Evolutionary conservation across 2,888 invertebrate species (phyloP), one percentile per base, ranked within the genome.

Genomic region (Melitaea athalia): DNA sequence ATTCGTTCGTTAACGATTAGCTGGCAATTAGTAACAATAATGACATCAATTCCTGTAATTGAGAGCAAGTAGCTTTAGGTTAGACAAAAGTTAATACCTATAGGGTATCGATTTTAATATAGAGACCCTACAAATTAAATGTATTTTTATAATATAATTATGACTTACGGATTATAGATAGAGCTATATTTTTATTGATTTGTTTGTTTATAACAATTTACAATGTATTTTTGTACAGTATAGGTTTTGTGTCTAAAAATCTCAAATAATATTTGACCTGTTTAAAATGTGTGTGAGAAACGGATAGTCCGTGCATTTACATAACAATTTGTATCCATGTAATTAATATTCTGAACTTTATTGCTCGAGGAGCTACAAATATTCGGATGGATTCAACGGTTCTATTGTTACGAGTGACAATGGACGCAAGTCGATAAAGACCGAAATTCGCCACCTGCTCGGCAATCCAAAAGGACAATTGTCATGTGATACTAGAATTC

Each of bases 341-440:
- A 52, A 60, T 65, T 65, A 60, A 66, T 52, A 66, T 66, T 60
- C 33, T 15, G 45, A 52, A 65, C 50, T 60, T 43, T 65, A 66
- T 61, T 59, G 59, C 60, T 50, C 53, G 47, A 33, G 52, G 60
- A 60, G 52, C 60, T 66, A 60, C 65, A 66, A 61, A 66, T 60
- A 66, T 52, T 59, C 65, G 60, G 14, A 45, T 47, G 55, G 43
- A 71, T 66, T 63, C 63, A 53, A 53, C 31, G 17, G 63, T 31
- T 45, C 68, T 59, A 68, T 66, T 70, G 70, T 72, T 64, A 49
- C 15, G 33, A 38, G 61, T 63, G 31, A 66, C 68, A 72, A 72
- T 68, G 55, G 68, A 66, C 49, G 38, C 49, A 53, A 73, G 69
- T 69, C 53, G 65, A 69, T 69, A 69, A 71, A 69, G 60, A 64